phyloP scores from a whole-genome alignment of 2,888 invertebrate species.

The Agrochola litura region DNA sequence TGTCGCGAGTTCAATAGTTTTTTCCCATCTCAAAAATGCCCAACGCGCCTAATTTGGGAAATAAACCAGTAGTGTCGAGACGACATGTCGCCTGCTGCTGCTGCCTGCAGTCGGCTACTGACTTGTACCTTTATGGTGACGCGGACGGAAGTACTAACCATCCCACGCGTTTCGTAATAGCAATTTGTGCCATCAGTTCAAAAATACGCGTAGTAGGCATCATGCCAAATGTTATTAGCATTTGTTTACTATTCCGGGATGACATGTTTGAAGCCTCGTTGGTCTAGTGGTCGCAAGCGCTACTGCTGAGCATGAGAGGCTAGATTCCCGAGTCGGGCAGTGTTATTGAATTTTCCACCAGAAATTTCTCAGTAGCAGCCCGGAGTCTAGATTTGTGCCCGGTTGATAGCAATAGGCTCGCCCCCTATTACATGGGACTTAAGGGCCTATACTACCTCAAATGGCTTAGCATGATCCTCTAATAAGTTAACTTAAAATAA shows the following conservation, averaged over 20 bases:
- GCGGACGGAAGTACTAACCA: constrained; percentile 21
- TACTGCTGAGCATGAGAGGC: too few relatives aligned
- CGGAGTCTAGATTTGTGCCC: neutral
- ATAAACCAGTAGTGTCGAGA: too few relatives aligned
- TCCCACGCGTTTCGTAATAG: constrained; percentile 32
- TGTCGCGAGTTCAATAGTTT: too few relatives aligned
- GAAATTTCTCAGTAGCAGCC: neutral
- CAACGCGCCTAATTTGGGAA: too few relatives aligned
- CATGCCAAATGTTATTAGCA: constrained; percentile 30
- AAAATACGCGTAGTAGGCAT: constrained; percentile 36
- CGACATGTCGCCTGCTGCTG: too few relatives aligned
- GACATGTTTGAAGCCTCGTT: neutral
- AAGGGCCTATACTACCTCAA: too few relatives aligned
- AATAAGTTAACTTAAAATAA: too few relatives aligned
- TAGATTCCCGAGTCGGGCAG: neutral
- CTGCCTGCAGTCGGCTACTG: too few relatives aligned
- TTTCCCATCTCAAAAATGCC: too few relatives aligned
- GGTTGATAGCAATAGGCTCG: neutral
- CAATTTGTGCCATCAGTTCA: constrained; percentile 12
- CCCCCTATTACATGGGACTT: neutral
- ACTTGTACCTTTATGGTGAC: too few relatives aligned
- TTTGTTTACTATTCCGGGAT: constrained; percentile 44
- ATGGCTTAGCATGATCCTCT: too few relatives aligned
- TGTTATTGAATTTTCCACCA: neutral
- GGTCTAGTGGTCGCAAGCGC: neutral